Evolutionary conservation across 1,140 invertebrate genomes (phyloP).

Genomic region (Psilanteris sp.): DNA sequence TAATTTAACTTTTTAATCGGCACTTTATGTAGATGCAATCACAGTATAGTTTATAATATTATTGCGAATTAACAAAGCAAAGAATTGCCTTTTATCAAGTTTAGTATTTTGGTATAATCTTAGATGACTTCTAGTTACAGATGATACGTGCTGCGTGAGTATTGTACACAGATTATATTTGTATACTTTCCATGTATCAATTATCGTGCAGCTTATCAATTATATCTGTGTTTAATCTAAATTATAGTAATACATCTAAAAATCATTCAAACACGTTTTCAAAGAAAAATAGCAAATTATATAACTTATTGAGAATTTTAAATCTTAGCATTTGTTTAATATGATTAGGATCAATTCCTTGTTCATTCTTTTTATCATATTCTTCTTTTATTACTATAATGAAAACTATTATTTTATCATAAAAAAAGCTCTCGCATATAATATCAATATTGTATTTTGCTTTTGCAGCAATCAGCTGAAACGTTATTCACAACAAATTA

Average conservation of each 20-base stretch:
- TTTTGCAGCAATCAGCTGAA: no score
- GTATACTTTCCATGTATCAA: constrained; percentile 1
- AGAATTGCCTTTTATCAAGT: constrained; percentile 2
- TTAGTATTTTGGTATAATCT: constrained; percentile 1
- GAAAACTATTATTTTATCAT: no score
- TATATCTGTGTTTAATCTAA: no score
- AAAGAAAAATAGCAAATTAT: neutral
- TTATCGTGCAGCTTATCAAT: neutral
- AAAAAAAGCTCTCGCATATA: no score
- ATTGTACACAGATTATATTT: constrained; percentile 17
- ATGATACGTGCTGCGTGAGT: constrained; percentile 21
- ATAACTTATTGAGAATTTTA: no score
- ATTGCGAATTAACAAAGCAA: constrained; percentile 21
- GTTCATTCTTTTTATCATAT: no score
- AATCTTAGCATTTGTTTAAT: neutral
- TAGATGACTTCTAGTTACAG: constrained; percentile 5
- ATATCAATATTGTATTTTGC: no score
- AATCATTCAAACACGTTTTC: constrained; percentile 4
- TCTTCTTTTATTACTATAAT: no score
- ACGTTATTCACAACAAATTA: no score
- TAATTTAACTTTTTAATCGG: constrained; percentile 16
- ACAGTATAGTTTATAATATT: constrained; percentile 16
- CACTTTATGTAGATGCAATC: constrained; percentile 32
- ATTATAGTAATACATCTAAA: neutral
- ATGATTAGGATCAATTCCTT: no score